These are phyloP conservation scores for Mus minutoides DNA, from an alignment of 2,797 vertebrate species.

Conservation along the genomic window DNA sequence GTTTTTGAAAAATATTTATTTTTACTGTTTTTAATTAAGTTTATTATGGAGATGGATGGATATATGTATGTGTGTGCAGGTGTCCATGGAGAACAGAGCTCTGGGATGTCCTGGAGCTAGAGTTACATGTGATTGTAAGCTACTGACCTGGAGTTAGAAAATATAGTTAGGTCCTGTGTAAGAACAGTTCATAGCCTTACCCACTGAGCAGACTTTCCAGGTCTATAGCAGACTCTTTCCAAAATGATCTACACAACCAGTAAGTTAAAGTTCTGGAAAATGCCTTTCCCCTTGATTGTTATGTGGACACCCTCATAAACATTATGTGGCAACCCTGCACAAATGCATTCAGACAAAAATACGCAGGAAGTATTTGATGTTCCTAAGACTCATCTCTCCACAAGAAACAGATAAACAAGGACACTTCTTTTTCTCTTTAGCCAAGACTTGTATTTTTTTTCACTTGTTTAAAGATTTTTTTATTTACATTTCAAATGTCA, in stretches of 20 bases:
- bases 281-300: not conserved
- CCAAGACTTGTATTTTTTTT: not conserved
- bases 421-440: conserved; percentile 15
- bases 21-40: not conserved
- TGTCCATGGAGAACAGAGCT: no score
- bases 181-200: not conserved
- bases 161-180: not conserved
- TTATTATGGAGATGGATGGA: not conserved
- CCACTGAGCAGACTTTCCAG: not conserved
- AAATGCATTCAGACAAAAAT: not conserved
- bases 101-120: not conserved
- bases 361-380: not conserved
- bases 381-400: not conserved
- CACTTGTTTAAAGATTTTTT: no score
- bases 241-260: conserved; percentile 29
- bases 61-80: not conserved
- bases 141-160: not conserved
- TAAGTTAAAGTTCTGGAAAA: conserved; percentile 37
- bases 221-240: not conserved
- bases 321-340: not conserved
- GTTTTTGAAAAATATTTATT: not conserved
- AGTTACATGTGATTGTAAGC: not conserved
- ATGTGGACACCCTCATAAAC: not conserved
- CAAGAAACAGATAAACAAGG: conserved; percentile 14
- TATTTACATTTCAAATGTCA: not conserved